Conservation (phyloP, 1,140 invertebrate species). For the Cataglyphis hispanica region DNA sequence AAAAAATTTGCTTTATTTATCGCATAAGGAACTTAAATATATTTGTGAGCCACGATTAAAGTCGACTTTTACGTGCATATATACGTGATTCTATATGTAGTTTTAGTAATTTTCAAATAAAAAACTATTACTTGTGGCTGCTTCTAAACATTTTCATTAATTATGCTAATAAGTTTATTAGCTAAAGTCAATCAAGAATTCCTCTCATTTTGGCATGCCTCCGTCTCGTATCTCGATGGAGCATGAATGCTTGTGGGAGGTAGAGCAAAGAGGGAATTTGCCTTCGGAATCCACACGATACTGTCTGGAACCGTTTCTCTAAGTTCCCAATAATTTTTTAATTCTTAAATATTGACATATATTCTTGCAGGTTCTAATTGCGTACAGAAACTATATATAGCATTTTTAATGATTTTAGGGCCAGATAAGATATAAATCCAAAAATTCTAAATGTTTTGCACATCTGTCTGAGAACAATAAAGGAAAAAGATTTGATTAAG, state of each 20-base stretch:
- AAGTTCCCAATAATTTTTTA: conserved; percentile 88
- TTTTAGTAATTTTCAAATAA: too few relatives aligned
- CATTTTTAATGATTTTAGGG: neutral
- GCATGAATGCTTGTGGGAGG: conserved; percentile 92
- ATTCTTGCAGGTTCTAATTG: neutral
- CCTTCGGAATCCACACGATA: conserved; percentile 91
- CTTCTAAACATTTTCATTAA: neutral
- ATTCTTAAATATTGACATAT: neutral
- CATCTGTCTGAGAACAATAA: neutral
- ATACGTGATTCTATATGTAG: too few relatives aligned
- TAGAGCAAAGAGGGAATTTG: conserved; percentile 88
- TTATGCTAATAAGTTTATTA: neutral
- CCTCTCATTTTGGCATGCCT: conserved; percentile 92
- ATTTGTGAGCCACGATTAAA: too few relatives aligned
- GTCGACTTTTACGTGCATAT: too few relatives aligned
- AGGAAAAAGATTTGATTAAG: neutral
- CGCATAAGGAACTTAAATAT: too few relatives aligned
- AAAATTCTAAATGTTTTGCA: neutral
- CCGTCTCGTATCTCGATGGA: conserved; percentile 87
- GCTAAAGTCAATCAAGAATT: neutral
- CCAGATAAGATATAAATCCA: too few relatives aligned
- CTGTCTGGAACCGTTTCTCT: conserved; percentile 91
- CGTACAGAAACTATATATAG: neutral
- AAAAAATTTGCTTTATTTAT: too few relatives aligned
- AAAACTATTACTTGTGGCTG: too few relatives aligned